A percentile compares a stretch with the other conserved stretches of the same genome.
Conservation (phyloP, 2,888 invertebrate genomes). For the Neoscelio sp. region DNA sequence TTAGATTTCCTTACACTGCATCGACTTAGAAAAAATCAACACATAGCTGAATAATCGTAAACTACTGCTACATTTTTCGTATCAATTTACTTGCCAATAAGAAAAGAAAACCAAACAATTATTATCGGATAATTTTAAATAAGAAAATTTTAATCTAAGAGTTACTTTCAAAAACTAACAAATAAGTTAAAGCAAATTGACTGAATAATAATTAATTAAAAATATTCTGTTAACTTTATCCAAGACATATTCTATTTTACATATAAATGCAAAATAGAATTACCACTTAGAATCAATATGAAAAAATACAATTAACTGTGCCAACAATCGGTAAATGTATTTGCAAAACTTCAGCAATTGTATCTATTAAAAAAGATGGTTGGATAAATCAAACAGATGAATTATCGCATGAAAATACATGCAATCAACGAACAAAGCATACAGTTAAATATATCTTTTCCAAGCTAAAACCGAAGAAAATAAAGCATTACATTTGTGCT, state of each 20-base stretch:
- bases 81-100: background rate
- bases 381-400: slow-evolving; percentile 23
- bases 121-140: no score
- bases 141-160: no score
- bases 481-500: slow-evolving; percentile 8
- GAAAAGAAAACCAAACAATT: no score
- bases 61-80: background rate
- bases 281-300: slow-evolving; percentile 1
- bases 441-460: slow-evolving; percentile 18
- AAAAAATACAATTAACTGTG: slow-evolving; percentile 16
- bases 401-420: slow-evolving; percentile 36
- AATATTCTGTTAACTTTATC: background rate
- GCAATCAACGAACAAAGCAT: slow-evolving; percentile 23
- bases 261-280: background rate
- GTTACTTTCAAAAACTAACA: no score
- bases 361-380: slow-evolving; percentile 44
- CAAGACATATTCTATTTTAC: background rate
- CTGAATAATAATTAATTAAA: background rate
- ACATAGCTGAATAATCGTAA: slow-evolving; percentile 9
- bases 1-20: slow-evolving; percentile 7
- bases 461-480: slow-evolving; percentile 12
- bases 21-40: slow-evolving; percentile 15
- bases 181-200: no score
- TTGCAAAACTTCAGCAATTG: slow-evolving; percentile 26
- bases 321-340: slow-evolving; percentile 21